Evolutionary conservation across 2,113 vertebrate genomes (phyloP), one percentile per base, ranked within the genome.

Genomic region (Salvelinus namaycush): DNA sequence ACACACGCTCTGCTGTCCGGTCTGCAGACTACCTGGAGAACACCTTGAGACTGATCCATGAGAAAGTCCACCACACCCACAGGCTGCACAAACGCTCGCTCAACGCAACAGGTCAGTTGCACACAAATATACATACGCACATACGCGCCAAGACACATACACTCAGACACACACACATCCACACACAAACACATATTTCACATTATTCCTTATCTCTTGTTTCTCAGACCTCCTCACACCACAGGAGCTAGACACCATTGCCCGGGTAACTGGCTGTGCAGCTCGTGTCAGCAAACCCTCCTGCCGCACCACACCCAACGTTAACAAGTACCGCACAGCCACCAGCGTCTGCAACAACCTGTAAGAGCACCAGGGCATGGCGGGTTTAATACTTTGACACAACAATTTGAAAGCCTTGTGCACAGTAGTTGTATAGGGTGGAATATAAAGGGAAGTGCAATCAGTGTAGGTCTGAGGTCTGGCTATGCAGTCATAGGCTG

Each of bases 311-410:
- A 85, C 51, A 1, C 81, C 80, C 0, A n/a, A 80, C 22, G 3
- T 75, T 0, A 79, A 81, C 81, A 75, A 4, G 14, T 96, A 95
- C 73, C 90, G 95, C 68, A 96, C 93, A 0, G 86, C 92, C 83
- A 94, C 90, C 0, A 95, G 95, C 0, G 70, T 94, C 78, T 98
- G 96, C 93, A 98, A 97, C 90, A 97, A 97, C 89, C 86, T 89
- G 96, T 97, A 81, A 59, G 72, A 27, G 39, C 70, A 22, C 59
- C 59, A 9, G 59, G 59, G 18, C 59, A 62, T 24, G 4, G 12
- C 39, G 20, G 22, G 3, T 39, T 22, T 44, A 11, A 44, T 44
- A 44, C 39, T 57, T 62, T 9, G 13, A 62, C 59, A 9, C 39
- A 44, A 44, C 39, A 12, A 44, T 44, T 44, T 44, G 9, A 44